Conservation (phyloP, 2,113 vertebrate genomes). For the Mus pahari region DNA sequence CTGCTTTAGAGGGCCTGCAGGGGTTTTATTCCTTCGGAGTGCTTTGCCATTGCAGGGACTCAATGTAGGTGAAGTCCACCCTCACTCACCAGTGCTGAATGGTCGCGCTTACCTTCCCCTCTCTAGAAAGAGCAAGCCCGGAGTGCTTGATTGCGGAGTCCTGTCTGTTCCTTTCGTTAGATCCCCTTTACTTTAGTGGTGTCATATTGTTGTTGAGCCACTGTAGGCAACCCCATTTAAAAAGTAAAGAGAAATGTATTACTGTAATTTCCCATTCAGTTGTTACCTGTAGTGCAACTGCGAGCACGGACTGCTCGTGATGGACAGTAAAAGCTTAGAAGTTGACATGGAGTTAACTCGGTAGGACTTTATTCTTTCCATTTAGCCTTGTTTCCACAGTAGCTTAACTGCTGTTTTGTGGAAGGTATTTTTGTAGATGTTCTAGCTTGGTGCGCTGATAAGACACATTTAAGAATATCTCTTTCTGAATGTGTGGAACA, state of each 20-base stretch:
- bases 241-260: background rate
- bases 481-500: background rate
- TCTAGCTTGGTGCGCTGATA: background rate
- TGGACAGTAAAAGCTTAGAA: background rate
- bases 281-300: background rate
- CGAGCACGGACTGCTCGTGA: background rate
- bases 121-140: background rate
- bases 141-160: background rate
- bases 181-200: background rate
- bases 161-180: too few species aligned
- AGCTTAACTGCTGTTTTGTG: background rate
- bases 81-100: accelerated
- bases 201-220: background rate
- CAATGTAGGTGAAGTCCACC: background rate
- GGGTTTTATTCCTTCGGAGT: background rate
- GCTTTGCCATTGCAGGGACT: background rate
- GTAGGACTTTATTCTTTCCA: background rate
- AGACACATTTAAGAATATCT: background rate
- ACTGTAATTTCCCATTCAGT: background rate
- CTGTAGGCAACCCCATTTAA: background rate
- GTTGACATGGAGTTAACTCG: background rate
- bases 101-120: accelerated
- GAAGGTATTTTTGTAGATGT: background rate
- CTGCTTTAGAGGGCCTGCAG: background rate
- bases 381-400: background rate